phyloP scores from a whole-genome alignment of 2,113 vertebrate species.

The Syngnathoides biaculeatus region DNA sequence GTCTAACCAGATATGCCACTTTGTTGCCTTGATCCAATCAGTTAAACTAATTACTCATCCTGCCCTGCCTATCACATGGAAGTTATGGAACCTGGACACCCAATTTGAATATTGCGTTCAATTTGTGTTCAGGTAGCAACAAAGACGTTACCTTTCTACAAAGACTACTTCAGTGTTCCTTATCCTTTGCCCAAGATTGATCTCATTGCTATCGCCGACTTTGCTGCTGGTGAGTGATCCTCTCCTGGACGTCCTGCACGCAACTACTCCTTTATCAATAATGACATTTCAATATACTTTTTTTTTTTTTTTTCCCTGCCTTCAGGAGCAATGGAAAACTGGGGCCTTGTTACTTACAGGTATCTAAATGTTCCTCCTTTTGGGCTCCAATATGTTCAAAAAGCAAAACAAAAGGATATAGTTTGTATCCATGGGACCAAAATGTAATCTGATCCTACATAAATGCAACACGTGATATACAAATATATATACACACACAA shows the following conservation, averaged over 20 bases:
- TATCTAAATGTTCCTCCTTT: slow-evolving; percentile 43
- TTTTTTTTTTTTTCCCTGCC: background rate
- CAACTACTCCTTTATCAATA: slow-evolving; percentile 5
- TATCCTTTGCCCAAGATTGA: slow-evolving; percentile 99
- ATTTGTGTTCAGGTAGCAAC: slow-evolving; percentile 83
- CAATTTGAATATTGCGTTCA: background rate
- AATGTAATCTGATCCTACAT: background rate
- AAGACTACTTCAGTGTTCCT: slow-evolving; percentile 98
- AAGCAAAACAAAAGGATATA: background rate
- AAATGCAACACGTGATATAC: too few relatives aligned
- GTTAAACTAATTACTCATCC: background rate
- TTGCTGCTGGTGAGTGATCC: slow-evolving; percentile 88
- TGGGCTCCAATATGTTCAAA: background rate
- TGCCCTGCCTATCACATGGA: background rate
- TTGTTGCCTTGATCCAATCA: too few relatives aligned
- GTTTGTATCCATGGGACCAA: background rate
- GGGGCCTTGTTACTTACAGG: slow-evolving; percentile 99
- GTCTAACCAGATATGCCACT: too few relatives aligned
- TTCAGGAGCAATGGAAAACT: slow-evolving; percentile 99
- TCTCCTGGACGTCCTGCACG: slow-evolving; percentile 14
- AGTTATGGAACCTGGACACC: background rate
- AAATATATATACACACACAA: too few relatives aligned
- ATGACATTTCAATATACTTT: background rate
- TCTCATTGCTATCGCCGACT: slow-evolving; percentile 99
- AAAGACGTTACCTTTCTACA: slow-evolving; percentile 99